Evolutionary conservation across 2,888 invertebrate species (phyloP).

Genomic region (Pollenia griseotomentosa): DNA sequence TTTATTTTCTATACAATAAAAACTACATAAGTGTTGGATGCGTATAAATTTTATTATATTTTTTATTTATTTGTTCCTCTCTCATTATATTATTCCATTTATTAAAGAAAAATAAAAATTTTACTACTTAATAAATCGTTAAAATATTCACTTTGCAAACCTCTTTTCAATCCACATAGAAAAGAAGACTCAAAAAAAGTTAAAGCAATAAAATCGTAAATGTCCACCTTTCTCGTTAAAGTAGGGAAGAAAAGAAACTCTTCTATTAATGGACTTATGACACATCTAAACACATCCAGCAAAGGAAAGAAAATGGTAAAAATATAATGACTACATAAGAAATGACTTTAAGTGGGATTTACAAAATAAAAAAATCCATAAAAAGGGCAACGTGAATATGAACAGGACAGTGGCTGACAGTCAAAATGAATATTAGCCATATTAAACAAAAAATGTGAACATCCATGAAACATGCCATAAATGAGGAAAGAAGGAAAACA

Average conservation of each 20-base stretch:
- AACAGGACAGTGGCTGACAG: neutral
- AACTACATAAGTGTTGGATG: slow-evolving; percentile 3
- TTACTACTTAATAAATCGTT: slow-evolving; percentile 64
- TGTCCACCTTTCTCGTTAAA: slow-evolving; percentile 59
- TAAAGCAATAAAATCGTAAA: slow-evolving; percentile 42
- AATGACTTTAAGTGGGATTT: slow-evolving; percentile 46
- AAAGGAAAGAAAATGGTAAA: slow-evolving; percentile 23
- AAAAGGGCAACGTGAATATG: slow-evolving; percentile 36
- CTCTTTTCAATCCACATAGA: neutral
- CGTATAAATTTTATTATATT: slow-evolving; percentile 1
- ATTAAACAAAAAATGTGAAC: slow-evolving; percentile 65
- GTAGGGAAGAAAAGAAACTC: slow-evolving; percentile 4
- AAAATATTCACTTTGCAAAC: slow-evolving; percentile 55
- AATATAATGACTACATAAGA: slow-evolving; percentile 33
- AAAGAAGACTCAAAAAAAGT: neutral
- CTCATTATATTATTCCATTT: slow-evolving; percentile 41
- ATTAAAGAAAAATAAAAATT: slow-evolving; percentile 25
- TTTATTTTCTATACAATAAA: slow-evolving; percentile 22
- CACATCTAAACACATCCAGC: slow-evolving; percentile 25
- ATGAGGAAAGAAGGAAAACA: neutral
- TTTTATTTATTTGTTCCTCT: slow-evolving; percentile 5
- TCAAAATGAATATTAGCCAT: slow-evolving; percentile 61
- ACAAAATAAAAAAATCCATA: slow-evolving; percentile 37
- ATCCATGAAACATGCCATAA: slow-evolving; percentile 3
- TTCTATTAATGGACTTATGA: slow-evolving; percentile 54